phyloP scores from a whole-genome alignment of 2,888 invertebrate genomes.

The Muscina levida region DNA sequence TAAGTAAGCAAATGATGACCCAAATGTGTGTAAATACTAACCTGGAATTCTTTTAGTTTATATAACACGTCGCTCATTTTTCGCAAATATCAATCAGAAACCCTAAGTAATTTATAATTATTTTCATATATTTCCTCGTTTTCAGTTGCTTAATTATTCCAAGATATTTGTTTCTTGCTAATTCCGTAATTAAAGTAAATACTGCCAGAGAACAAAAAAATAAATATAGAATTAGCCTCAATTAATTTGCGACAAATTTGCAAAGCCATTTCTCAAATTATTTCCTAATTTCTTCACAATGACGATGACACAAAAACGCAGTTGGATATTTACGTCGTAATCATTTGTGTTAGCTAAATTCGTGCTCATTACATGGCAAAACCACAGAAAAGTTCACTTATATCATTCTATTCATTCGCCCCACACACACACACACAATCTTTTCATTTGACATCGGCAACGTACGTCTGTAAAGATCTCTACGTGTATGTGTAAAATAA shows the following conservation, averaged over 20 bases:
- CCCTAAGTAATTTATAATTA: too few relatives aligned
- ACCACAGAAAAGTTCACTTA: conserved; percentile 13
- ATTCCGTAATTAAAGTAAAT: not conserved
- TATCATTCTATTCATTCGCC: not conserved
- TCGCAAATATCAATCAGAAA: not conserved
- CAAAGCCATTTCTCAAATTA: not conserved
- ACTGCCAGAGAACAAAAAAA: not conserved
- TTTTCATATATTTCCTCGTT: not conserved
- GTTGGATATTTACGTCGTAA: not conserved
- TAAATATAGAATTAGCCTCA: conserved; percentile 19
- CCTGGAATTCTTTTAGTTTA: too few relatives aligned
- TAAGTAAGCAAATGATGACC: too few relatives aligned
- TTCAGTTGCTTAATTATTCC: not conserved
- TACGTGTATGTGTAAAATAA: not conserved
- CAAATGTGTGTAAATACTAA: too few relatives aligned
- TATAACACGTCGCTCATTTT: too few relatives aligned
- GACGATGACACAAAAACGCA: not conserved
- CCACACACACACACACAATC: too few relatives aligned
- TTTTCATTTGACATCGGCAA: too few relatives aligned
- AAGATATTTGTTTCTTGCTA: not conserved
- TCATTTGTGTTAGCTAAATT: not conserved
- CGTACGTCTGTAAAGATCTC: not conserved
- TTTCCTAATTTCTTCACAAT: not conserved
- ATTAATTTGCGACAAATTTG: not conserved
- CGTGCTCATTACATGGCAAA: conserved; percentile 9